A percentile compares a stretch with the other conserved stretches of the same genome.
These are phyloP conservation scores for Ceratina japonica DNA, from an alignment of 1,140 invertebrate genomes.

Conservation along the genomic window DNA sequence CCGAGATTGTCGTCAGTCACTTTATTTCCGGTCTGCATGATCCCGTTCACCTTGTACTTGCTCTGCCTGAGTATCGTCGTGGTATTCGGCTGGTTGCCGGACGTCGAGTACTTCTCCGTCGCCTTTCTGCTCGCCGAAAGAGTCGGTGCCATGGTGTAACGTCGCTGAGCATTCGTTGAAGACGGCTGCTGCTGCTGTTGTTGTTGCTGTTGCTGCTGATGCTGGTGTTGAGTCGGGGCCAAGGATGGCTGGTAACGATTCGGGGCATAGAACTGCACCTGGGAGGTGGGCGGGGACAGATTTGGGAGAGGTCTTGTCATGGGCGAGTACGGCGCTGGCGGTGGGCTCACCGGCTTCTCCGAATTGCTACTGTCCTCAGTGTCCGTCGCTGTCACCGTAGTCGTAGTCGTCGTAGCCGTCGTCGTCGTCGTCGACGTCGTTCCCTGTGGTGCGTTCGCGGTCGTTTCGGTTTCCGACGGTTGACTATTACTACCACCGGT, in stretches of 20 bases:
- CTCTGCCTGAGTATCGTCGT: conserved; percentile 62
- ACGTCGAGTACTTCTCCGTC: conserved; percentile 59
- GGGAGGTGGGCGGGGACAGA: conserved; percentile 73
- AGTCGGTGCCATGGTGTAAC: conserved; percentile 42
- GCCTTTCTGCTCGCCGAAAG: conserved; percentile 53
- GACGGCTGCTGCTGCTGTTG: too few relatives aligned
- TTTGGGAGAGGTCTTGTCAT: conserved; percentile 71
- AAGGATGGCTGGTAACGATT: conserved; percentile 66
- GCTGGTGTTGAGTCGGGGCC: conserved; percentile 53
- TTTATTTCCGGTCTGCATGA: conserved; percentile 62
- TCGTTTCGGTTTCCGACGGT: neutral
- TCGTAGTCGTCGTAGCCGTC: too few relatives aligned
- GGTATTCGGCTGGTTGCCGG: conserved; percentile 30
- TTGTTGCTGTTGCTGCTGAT: conserved; percentile 41
- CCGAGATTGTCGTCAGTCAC: conserved; percentile 62
- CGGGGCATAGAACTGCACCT: conserved; percentile 73
- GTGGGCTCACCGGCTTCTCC: conserved; percentile 67
- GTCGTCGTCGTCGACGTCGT: too few relatives aligned
- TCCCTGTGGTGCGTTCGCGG: too few relatives aligned
- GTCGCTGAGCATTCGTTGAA: conserved; percentile 28
- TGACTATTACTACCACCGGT: conserved; percentile 22
- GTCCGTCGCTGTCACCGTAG: neutral
- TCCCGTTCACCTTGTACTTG: conserved; percentile 75
- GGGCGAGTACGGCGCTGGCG: conserved; percentile 69
- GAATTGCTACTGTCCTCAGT: conserved; percentile 5